Evolutionary conservation across 1,140 invertebrate species (phyloP).

Genomic region (Steinernema feltiae): DNA sequence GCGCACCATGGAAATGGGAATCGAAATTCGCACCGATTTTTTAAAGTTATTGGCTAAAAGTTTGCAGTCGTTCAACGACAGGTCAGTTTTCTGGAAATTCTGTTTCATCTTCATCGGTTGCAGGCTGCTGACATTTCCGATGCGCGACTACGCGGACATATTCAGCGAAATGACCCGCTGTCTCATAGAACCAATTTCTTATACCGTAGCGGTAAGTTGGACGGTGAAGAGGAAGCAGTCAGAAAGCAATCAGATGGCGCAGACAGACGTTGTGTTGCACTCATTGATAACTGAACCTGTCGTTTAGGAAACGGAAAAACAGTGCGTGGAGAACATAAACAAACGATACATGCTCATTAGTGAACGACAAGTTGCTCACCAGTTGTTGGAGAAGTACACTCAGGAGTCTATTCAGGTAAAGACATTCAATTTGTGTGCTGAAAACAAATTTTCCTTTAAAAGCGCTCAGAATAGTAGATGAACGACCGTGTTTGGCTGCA

Average conservation of each 20-base stretch:
- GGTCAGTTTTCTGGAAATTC: not conserved
- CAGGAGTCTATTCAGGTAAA: not conserved
- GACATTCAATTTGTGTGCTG: not conserved
- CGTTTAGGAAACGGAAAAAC: not conserved
- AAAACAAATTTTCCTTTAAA: constrained; percentile 17
- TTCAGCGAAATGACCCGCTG: constrained; percentile 8
- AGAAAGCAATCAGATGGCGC: no score
- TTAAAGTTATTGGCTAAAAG: not conserved
- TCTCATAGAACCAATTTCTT: not conserved
- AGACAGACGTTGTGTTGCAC: not conserved
- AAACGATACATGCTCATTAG: not conserved
- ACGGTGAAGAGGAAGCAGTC: no score
- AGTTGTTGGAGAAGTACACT: not conserved
- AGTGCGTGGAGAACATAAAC: not conserved
- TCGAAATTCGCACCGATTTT: not conserved
- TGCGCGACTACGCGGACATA: constrained; percentile 7
- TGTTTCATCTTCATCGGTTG: not conserved
- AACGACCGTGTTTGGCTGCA: no score
- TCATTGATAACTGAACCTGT: not conserved
- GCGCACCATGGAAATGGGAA: not conserved
- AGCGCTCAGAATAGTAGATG: no score
- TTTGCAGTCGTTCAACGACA: not conserved
- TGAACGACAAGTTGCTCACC: not conserved
- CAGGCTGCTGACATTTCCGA: not conserved
- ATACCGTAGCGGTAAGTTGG: not conserved